Evolutionary conservation across 1,140 invertebrate genomes (phyloP), one percentile per base, ranked within the genome.

Genomic region (Musca domestica): DNA sequence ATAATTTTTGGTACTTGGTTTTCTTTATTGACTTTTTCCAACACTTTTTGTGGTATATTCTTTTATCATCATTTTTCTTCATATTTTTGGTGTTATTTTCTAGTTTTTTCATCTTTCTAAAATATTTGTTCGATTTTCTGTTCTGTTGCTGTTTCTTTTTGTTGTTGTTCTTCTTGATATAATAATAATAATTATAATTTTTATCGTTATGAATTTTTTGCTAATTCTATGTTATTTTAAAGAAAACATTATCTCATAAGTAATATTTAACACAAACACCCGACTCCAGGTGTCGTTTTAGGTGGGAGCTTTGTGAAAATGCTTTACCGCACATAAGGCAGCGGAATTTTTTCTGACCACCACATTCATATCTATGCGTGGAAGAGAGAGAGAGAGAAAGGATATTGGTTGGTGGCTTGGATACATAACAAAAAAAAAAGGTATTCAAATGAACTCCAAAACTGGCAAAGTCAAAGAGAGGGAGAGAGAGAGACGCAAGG

Each of bases 341-440:
- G 70, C 77, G 74, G 78, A 84, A 84, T 75, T 83, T 81, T 73
- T 83, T 83, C 74, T 81, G 77, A 72, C 82, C 82, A 71, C 83
- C 83, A 77, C 83, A 84, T 77, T 84, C 83, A 74, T 82, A 84
- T 76, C 80, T 82, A 65, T 58, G 67, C 66, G 4, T 20, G 34
- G 6, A 4, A 17, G 54, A 46, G 10, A 64, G 19, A 41, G 19
- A 64, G 17, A 51, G 27, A 51, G 49, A 51, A 51, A 46, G n/a
- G n/a, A n/a, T 20, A 47, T 30, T 30, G 34, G 10, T 9, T 5
- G 34, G 34, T 46, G 27, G 49, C 14, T 52, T 41, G 22, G 9
- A 23, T 41, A n/a, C n/a, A 30, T 30, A 30, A 30, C 27, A 4
- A 30, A 30, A 9, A 30, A 30, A 30, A 30, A 30, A n/a, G n/a